A percentile compares a stretch with the other conserved stretches of the same genome.
Conservation (phyloP, 2,888 invertebrate genomes). For the Drosophila diplacantha region DNA sequence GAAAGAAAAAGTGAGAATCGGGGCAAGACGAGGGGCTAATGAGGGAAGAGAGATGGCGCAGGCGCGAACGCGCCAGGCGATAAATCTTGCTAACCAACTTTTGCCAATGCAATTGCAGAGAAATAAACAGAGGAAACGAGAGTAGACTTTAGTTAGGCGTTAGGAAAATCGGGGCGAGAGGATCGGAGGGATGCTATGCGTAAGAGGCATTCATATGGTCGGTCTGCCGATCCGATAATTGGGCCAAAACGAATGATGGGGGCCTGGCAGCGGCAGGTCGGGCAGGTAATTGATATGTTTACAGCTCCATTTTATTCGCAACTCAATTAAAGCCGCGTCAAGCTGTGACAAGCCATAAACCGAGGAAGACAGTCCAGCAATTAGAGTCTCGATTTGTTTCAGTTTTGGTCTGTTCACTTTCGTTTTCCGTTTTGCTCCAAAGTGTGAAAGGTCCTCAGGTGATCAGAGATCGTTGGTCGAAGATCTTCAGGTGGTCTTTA, state of each 20-base stretch:
- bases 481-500: conserved; percentile 17
- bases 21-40: conserved; percentile 10
- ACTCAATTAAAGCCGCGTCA: conserved; percentile 63
- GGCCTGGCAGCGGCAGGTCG: conserved; percentile 33
- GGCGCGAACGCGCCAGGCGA: conserved; percentile 14
- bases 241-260: conserved; percentile 54
- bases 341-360: conserved; percentile 42
- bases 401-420: conserved; percentile 25
- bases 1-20: conserved; percentile 61
- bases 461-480: background rate
- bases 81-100: conserved; percentile 26
- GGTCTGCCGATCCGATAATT: conserved; percentile 45
- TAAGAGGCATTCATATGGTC: conserved; percentile 8
- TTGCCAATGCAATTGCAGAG: conserved; percentile 19
- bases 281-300: conserved; percentile 66
- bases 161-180: conserved; percentile 3
- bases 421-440: conserved; percentile 24
- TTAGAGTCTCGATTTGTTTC: conserved; percentile 36
- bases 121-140: conserved; percentile 21
- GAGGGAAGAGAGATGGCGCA: conserved; percentile 11
- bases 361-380: conserved; percentile 32
- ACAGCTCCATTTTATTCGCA: conserved; percentile 57
- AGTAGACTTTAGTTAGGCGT: conserved; percentile 10
- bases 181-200: conserved; percentile 17
- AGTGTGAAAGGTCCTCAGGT: conserved; percentile 28